Evolutionary conservation across 2,888 invertebrate species (phyloP).

Genomic region (Meiosimyza decipiens): DNA sequence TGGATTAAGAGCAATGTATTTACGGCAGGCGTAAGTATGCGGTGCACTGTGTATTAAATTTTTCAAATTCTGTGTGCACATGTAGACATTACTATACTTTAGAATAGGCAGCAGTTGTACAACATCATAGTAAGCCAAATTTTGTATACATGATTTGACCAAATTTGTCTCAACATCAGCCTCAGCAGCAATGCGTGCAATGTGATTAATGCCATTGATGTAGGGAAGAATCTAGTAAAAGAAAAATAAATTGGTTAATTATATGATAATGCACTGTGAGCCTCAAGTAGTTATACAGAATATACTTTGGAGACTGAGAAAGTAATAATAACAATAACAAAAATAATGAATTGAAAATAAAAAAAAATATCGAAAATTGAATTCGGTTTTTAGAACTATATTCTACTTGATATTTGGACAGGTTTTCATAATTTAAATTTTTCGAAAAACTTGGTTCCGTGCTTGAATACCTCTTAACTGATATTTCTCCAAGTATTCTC

Average conservation of each 20-base stretch:
- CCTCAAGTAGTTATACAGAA: too few relatives aligned
- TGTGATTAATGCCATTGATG: constrained; percentile 93
- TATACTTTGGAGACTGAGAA: too few relatives aligned
- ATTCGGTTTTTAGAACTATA: too few relatives aligned
- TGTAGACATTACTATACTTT: constrained; percentile 88
- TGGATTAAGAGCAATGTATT: constrained; percentile 62
- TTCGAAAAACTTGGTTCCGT: too few relatives aligned
- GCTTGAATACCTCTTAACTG: too few relatives aligned
- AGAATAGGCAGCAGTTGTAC: constrained; percentile 82
- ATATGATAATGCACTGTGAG: neutral
- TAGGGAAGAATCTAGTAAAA: constrained; percentile 72
- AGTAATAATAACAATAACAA: too few relatives aligned
- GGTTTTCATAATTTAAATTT: too few relatives aligned
- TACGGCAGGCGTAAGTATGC: constrained; percentile 78
- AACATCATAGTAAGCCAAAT: constrained; percentile 83
- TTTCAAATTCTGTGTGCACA: constrained; percentile 79
- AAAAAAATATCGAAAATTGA: too few relatives aligned
- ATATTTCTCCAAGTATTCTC: too few relatives aligned
- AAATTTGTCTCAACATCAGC: constrained; percentile 93
- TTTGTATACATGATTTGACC: constrained; percentile 94
- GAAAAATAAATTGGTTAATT: constrained; percentile 9
- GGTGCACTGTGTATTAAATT: constrained; percentile 74
- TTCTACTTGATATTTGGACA: too few relatives aligned
- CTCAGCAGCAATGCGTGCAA: constrained; percentile 87
- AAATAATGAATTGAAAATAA: too few relatives aligned